phyloP scores from a whole-genome alignment of 1,140 invertebrate species.

The Stenopsyche tienmushanensis region DNA sequence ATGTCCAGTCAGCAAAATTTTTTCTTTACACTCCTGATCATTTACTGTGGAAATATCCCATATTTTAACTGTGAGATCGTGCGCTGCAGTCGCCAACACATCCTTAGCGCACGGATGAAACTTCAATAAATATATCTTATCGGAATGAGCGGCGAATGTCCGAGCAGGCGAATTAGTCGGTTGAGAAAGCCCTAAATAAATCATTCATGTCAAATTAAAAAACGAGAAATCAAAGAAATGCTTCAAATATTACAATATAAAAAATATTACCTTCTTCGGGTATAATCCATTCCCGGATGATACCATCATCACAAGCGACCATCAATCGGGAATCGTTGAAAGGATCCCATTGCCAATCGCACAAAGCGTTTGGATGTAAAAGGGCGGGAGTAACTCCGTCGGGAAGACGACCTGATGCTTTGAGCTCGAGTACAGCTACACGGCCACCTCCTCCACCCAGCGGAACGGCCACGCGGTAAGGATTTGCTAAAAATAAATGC shows the following conservation, averaged over 20 bases:
- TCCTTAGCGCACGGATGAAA: conserved; percentile 88
- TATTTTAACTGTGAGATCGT: conserved; percentile 86
- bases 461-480: conserved; percentile 81
- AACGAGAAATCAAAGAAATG: too few relatives aligned
- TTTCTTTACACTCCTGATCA: conserved; percentile 30
- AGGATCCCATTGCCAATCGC: conserved; percentile 94
- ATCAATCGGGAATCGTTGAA: conserved; percentile 78
- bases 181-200: conserved; percentile 53
- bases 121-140: conserved; percentile 89
- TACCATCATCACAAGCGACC: conserved; percentile 90
- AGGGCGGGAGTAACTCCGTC: conserved; percentile 80
- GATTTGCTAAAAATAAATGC: conserved; percentile 66
- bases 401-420: conserved; percentile 72
- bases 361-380: conserved; percentile 82
- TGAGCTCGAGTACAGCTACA: conserved; percentile 83
- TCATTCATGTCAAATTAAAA: background rate
- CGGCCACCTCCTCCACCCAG: conserved; percentile 86
- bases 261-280: conserved; percentile 53
- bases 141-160: conserved; percentile 77
- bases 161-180: conserved; percentile 59
- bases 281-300: conserved; percentile 83
- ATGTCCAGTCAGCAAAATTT: conserved; percentile 65
- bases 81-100: conserved; percentile 81
- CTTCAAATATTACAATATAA: too few relatives aligned
- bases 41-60: conserved; percentile 66